These are phyloP conservation scores for Sminthurinus aureus DNA, from an alignment of 2,888 invertebrate species.

Conservation along the genomic window DNA sequence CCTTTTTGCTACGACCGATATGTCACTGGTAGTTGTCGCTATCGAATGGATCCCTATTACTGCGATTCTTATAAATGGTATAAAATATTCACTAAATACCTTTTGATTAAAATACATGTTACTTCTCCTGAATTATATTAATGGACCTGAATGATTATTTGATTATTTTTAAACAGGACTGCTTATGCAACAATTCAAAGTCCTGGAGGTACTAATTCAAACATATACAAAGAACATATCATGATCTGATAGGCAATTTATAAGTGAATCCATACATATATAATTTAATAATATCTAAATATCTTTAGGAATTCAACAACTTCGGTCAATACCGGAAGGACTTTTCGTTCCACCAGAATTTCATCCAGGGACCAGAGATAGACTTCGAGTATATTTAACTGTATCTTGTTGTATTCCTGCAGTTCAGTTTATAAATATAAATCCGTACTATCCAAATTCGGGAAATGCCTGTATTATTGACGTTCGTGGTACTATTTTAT, in stretches of 20 bases:
- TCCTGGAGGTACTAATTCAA: conserved; percentile 32
- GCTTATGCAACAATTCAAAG: conserved; percentile 57
- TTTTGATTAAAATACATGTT: too few species aligned
- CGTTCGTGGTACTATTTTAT: conserved; percentile 48
- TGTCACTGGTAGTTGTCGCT: conserved; percentile 57
- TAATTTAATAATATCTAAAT: not conserved
- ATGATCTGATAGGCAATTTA: not conserved
- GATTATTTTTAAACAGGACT: conserved; percentile 33
- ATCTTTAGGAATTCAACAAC: conserved; percentile 40
- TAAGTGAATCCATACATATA: not conserved
- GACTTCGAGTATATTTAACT: conserved; percentile 54
- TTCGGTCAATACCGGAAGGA: conserved; percentile 55
- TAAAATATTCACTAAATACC: too few species aligned
- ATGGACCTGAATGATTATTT: too few species aligned
- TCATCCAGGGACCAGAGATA: conserved; percentile 44
- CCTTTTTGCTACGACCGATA: conserved; percentile 56
- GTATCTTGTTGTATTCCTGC: conserved; percentile 55
- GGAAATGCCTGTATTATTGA: conserved; percentile 53
- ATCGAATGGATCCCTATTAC: conserved; percentile 54
- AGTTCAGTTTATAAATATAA: conserved; percentile 54
- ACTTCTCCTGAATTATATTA: too few species aligned
- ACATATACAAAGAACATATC: not conserved
- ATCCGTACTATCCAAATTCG: conserved; percentile 44
- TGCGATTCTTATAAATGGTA: conserved; percentile 57
- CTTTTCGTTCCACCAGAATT: conserved; percentile 46